These are phyloP conservation scores for Meandrusa payeni DNA, from an alignment of 2,888 invertebrate species.

Conservation along the genomic window DNA sequence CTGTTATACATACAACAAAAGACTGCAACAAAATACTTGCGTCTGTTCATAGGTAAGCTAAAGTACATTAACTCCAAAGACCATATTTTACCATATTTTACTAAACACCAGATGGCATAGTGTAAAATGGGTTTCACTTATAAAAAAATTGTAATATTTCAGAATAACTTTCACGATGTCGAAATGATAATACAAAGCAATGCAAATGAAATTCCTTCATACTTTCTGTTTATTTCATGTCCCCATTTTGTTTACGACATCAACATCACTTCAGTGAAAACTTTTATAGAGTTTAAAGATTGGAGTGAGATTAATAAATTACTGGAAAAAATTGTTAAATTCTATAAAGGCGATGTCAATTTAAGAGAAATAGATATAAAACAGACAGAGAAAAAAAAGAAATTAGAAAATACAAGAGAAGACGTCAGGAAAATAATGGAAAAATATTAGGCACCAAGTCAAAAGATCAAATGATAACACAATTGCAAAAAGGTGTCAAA, in stretches of 20 bases:
- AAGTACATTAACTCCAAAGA: too few relatives aligned
- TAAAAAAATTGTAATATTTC: too few relatives aligned
- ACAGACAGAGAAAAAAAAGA: conserved; percentile 27
- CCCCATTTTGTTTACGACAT: conserved; percentile 78
- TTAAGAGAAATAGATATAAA: conserved; percentile 35
- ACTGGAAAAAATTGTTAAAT: conserved; percentile 53
- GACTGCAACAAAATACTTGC: too few relatives aligned
- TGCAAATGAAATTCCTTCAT: conserved; percentile 52
- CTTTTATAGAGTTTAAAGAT: conserved; percentile 77
- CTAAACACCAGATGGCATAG: too few relatives aligned
- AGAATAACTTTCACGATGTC: conserved; percentile 8
- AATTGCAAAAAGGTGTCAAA: conserved; percentile 64
- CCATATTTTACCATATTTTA: too few relatives aligned
- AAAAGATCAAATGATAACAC: conserved; percentile 45
- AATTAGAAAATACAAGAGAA: conserved; percentile 38
- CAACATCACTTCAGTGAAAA: conserved; percentile 64
- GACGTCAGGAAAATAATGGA: conserved; percentile 66
- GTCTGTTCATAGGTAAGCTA: too few relatives aligned
- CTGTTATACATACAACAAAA: too few relatives aligned
- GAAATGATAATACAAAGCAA: conserved; percentile 34
- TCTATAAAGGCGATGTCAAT: conserved; percentile 48
- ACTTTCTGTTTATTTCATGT: conserved; percentile 79
- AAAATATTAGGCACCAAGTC: conserved; percentile 58
- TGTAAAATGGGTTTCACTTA: too few relatives aligned
- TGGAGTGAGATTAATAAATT: conserved; percentile 63